These are phyloP conservation scores for Trematocara zebra DNA, from an alignment of 2,113 vertebrate species.

Conservation along the genomic window DNA sequence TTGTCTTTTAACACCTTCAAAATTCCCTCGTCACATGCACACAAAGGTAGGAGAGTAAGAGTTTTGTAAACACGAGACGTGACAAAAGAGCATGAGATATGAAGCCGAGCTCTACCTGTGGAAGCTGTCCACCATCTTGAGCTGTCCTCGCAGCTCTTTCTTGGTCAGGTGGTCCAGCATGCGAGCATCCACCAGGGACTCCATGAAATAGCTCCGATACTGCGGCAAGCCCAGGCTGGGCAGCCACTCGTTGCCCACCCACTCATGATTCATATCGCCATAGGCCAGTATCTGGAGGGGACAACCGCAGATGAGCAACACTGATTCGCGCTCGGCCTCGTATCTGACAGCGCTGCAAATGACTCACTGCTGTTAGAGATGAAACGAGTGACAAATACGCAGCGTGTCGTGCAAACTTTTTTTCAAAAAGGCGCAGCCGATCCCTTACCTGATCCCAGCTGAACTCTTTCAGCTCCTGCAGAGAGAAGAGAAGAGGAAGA, in stretches of 20 bases:
- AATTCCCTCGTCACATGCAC: neutral
- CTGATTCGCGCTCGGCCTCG: constrained; percentile 14
- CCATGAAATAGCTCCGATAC: constrained; percentile 95
- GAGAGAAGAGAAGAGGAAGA: constrained; percentile 38
- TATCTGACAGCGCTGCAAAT: neutral
- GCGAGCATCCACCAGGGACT: constrained; percentile 89
- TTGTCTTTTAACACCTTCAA: neutral
- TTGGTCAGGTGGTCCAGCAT: constrained; percentile 95
- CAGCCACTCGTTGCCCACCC: constrained; percentile 94
- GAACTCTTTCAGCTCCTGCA: constrained; percentile 87
- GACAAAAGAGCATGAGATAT: neutral
- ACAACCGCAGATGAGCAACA: constrained; percentile 9
- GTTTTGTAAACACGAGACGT: neutral
- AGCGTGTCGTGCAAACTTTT: neutral
- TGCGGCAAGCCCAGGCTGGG: constrained; percentile 89
- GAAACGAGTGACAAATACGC: neutral
- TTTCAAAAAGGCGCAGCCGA: neutral
- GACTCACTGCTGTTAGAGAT: constrained; percentile 8
- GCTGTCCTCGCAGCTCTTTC: constrained; percentile 90
- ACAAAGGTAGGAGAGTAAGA: neutral
- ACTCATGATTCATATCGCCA: constrained; percentile 92
- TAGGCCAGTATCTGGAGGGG: constrained; percentile 84
- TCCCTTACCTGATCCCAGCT: constrained; percentile 89
- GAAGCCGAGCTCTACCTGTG: constrained; percentile 75
- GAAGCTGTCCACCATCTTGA: constrained; percentile 96